Percentiles rank a stretch among this genome's conserved stretches.
Evolutionary conservation across 2,113 vertebrate genomes (phyloP).

Genomic region (Cranoglanis bouderius): DNA sequence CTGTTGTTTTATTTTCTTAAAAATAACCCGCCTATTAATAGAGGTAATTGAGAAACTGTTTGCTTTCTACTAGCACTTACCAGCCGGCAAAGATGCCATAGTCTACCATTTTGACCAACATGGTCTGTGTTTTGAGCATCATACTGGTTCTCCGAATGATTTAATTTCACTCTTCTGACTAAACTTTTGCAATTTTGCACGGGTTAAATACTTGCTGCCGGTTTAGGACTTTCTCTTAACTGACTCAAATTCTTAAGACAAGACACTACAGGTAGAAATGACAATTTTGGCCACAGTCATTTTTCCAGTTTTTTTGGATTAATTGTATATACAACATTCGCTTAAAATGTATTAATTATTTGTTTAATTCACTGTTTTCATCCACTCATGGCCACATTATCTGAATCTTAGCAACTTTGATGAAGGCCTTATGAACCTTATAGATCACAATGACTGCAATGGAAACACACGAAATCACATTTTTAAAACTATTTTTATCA

Average conservation of each 20-base stretch:
- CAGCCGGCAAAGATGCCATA: neutral
- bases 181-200: neutral
- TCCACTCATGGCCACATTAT: neutral
- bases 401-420: neutral
- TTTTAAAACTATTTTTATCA: too few relatives aligned
- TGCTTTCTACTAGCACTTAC: neutral
- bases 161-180: neutral
- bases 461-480: neutral
- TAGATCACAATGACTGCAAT: too few relatives aligned
- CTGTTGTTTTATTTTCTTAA: neutral
- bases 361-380: neutral
- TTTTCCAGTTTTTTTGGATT: neutral
- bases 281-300: neutral
- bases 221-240: neutral
- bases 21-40: neutral
- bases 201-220: neutral
- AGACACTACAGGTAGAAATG: conserved; percentile 3
- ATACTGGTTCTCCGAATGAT: neutral
- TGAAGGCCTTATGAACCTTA: neutral
- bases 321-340: neutral
- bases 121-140: neutral
- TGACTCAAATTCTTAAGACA: neutral
- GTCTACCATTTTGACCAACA: neutral
- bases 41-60: neutral
- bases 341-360: neutral